Evolutionary conservation across 2,797 vertebrate genomes (phyloP).

Genomic region (Neosilurus hyrtlii): DNA sequence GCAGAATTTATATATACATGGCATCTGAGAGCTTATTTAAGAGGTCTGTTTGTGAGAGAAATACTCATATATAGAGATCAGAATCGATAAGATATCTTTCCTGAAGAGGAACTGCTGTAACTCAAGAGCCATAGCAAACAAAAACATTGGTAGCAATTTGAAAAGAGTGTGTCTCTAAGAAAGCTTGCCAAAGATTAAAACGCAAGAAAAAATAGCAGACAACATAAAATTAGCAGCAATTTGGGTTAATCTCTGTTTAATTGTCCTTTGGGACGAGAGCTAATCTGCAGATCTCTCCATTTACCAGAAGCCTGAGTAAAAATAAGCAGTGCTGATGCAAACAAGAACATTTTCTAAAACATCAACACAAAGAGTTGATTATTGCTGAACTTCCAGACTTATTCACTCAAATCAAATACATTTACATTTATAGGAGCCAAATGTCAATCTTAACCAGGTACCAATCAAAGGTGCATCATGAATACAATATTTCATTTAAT

Average conservation of each 20-base stretch:
- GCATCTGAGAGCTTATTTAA: constrained; percentile 40
- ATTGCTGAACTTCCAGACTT: constrained; percentile 9
- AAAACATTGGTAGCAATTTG: constrained; percentile 66
- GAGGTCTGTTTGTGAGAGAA: constrained; percentile 66
- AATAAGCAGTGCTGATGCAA: constrained; percentile 60
- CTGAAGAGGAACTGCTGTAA: constrained; percentile 80
- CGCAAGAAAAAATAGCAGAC: constrained; percentile 72
- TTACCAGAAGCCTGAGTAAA: constrained; percentile 60
- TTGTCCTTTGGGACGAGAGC: constrained; percentile 66
- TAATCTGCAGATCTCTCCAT: constrained; percentile 71
- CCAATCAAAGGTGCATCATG: background rate
- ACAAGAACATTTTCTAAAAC: constrained; percentile 37
- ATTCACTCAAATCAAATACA: background rate
- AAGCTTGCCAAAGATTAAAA: constrained; percentile 76
- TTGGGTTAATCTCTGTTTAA: constrained; percentile 74
- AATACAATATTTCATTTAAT: background rate
- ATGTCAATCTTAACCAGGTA: background rate
- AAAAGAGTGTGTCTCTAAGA: constrained; percentile 77
- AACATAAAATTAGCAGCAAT: constrained; percentile 75
- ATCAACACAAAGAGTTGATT: constrained; percentile 27
- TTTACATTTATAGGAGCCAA: background rate
- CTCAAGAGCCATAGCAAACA: constrained; percentile 62
- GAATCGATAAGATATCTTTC: constrained; percentile 87
- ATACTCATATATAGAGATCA: constrained; percentile 83
- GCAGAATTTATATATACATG: constrained; percentile 64